A percentile compares a stretch with the other conserved stretches of the same genome.
phyloP scores from a whole-genome alignment of 2,797 vertebrate genomes.

The Atherinosoma microstoma region DNA sequence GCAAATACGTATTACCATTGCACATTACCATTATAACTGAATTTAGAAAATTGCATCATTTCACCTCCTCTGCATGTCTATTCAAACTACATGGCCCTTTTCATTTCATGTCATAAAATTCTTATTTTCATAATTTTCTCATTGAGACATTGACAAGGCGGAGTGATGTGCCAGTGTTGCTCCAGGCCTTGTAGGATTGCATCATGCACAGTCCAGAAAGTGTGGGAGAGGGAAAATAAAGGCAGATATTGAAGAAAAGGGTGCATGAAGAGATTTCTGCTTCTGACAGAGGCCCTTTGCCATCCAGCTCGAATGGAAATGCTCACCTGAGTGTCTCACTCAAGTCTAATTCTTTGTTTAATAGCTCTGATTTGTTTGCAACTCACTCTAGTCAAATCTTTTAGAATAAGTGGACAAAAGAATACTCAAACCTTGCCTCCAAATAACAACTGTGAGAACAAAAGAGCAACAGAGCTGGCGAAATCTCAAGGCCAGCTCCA shows the following conservation, averaged over 20 bases:
- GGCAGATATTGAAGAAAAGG: slow-evolving; percentile 69
- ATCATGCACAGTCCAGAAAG: slow-evolving; percentile 83
- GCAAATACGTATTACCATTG: slow-evolving; percentile 81
- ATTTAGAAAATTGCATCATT: slow-evolving; percentile 88
- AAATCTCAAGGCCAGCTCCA: slow-evolving; percentile 84
- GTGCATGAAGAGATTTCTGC: slow-evolving; percentile 71
- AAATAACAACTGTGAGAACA: slow-evolving; percentile 83
- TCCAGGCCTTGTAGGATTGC: slow-evolving; percentile 82
- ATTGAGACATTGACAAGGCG: slow-evolving; percentile 84
- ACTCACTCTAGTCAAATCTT: slow-evolving; percentile 61
- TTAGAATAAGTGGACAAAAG: slow-evolving; percentile 74
- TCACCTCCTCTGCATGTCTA: slow-evolving; percentile 86
- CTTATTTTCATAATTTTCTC: slow-evolving; percentile 83
- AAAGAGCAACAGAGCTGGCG: slow-evolving; percentile 83
- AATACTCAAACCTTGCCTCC: slow-evolving; percentile 74
- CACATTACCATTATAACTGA: slow-evolving; percentile 86
- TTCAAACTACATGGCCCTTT: slow-evolving; percentile 83
- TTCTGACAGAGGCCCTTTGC: slow-evolving; percentile 65
- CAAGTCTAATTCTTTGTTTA: slow-evolving; percentile 50
- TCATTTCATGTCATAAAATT: slow-evolving; percentile 85
- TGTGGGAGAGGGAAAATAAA: slow-evolving; percentile 72
- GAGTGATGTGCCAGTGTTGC: slow-evolving; percentile 82
- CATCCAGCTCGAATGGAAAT: slow-evolving; percentile 55
- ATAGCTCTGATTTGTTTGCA: slow-evolving; percentile 42
- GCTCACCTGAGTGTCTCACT: slow-evolving; percentile 67